Evolutionary conservation across 1,140 invertebrate species (phyloP).

Genomic region (Pseudomyrmex gracilis): DNA sequence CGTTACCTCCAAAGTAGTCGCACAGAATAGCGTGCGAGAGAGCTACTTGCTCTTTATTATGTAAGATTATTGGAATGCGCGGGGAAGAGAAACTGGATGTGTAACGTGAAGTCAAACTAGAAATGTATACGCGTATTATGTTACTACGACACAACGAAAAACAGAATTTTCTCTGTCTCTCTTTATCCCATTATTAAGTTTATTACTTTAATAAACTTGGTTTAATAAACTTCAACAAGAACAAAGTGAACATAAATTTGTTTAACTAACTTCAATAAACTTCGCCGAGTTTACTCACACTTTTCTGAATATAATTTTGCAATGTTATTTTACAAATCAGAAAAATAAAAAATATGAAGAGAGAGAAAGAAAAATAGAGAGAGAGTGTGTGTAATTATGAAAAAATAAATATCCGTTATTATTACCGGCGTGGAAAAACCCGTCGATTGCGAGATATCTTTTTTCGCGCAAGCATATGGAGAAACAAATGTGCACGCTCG

Average conservation of each 20-base stretch:
- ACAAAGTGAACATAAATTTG: too few relatives aligned
- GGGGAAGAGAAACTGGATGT: constrained; percentile 52
- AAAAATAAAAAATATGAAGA: background rate
- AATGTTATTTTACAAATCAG: too few relatives aligned
- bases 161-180: background rate
- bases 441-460: background rate
- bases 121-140: background rate
- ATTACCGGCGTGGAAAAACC: background rate
- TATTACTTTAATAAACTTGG: background rate
- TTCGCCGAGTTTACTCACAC: too few relatives aligned
- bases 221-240: too few relatives aligned
- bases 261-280: too few relatives aligned
- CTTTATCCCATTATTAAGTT: background rate
- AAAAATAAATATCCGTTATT: constrained; percentile 17
- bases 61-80: constrained; percentile 51
- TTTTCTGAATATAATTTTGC: too few relatives aligned
- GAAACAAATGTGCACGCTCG: constrained; percentile 48
- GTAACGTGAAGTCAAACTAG: constrained; percentile 26
- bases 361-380: too few relatives aligned
- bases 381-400: background rate
- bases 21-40: background rate
- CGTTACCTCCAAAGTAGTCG: constrained; percentile 31
- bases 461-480: constrained; percentile 2
- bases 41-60: constrained; percentile 39
- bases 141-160: background rate